Base-by-base conservation (phyloP, 2,797 vertebrate genomes). In the Protonibea diacanthus region DNA sequence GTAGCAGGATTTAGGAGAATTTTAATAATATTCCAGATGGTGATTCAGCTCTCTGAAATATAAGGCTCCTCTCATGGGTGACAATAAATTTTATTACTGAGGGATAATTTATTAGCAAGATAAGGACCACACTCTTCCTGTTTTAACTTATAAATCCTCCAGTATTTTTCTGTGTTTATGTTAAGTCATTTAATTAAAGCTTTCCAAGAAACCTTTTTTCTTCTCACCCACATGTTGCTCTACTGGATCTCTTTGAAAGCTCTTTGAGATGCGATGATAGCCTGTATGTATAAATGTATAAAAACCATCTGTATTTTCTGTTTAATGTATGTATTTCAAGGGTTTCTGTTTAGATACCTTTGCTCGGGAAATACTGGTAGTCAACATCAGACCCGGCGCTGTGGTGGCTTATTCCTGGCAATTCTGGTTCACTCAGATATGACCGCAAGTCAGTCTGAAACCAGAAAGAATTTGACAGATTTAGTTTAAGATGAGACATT, bases 401-500 rank as follows among this genome's bases (percentile, higher is more conserved):
- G 84, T 90, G 82, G 91, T 94, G 79, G 82, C 90, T 62, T n/a
- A 96, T 72, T 56, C 86, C 94, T 5, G 95, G 95, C 69, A 99
- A 94, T 82, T 99, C 98, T 5, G 98, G 98, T 87, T 99, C 98
- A 75, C 98, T 99, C 80, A 97, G 77, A 1, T 97, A 99, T 0
- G 97, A 97, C 42, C 97, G 95, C 74, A 99, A 87, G 61, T 99
- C 98, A 76, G 93, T 82, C 97, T 98, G 84, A 82, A 71, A 81
- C 38, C 81, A 73, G 6, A 40, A 25, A 7, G 45, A 11, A 42
- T 56, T 3, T 48, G 29, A 76, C 21, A 64, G 33, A 17, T 33
- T 33, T 1, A 7, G 7, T 8, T 33, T 8, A 9, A 55, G 20
- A 25, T 6, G 18, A 12, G 12, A 21, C 49, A 18, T 55, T 20